Evolutionary conservation across 2,888 invertebrate genomes (phyloP), one percentile per base, ranked within the genome.

Genomic region (Acanthosepion esculentum): DNA sequence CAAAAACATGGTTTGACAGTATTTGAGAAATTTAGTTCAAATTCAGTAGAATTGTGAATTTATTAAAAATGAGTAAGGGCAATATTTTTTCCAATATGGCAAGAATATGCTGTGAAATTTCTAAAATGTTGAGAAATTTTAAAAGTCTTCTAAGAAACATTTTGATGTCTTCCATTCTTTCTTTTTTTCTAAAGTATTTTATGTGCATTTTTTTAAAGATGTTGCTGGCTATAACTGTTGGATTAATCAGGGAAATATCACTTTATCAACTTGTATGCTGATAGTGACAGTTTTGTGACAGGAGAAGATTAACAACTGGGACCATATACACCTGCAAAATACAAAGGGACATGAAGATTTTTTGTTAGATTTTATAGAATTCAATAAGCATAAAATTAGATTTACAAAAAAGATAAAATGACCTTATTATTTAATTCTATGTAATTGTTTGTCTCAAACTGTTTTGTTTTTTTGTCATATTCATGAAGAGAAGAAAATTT

Each of bases 301-400:
- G 78, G n/a, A n/a, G 78, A 78, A 18, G 18, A 78, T 33, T 33
- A 33, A 78, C n/a, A 78, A 78, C 78, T 78, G n/a, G n/a, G 33
- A 78, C n/a, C 78, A 78, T n/a, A 78, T n/a, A 10, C 78, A 78
- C 78, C 78, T 78, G 78, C n/a, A 78, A 78, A n/a, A 78, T 78
- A 78, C n/a, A 78, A 78, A 78, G 12, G 10, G 18, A 78, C 12
- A 78, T 55, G 26, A 7, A n/a, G n/a, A 10, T 78, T 78, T n/a
- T 78, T 78, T 78, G 78, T 78, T 78, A 33, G 10, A 78, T 33
- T 78, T 78, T 33, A 78, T 12, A n/a, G n/a, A 78, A n/a, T 78
- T 33, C 78, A 78, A 78, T n/a, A n/a, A 78, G 15, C 10, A 3
- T 78, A 29, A 78, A 78, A n/a, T n/a, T 15, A 33, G 2, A n/a